Percentiles rank a stretch among this genome's conserved stretches.
Conservation (phyloP, 2,888 invertebrate species). For the Chirona hameri region DNA sequence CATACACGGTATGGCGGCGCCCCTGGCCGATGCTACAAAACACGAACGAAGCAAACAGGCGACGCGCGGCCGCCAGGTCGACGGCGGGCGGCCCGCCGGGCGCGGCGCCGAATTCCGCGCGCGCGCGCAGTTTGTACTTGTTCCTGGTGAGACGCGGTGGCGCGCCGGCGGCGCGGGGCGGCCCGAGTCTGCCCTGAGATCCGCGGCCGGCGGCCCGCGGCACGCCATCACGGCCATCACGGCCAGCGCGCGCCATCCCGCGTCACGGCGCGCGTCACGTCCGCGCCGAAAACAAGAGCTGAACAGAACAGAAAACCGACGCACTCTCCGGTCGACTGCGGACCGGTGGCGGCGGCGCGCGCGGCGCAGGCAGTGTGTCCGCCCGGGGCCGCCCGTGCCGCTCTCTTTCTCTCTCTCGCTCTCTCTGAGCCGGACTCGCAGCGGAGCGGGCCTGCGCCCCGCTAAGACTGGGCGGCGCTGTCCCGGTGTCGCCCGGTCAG, state of each 20-base stretch:
- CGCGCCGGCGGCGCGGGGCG: background rate
- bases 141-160: constrained; percentile 22
- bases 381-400: background rate
- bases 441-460: background rate
- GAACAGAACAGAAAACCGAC: constrained; percentile 22
- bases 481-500: background rate
- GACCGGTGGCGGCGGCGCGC: background rate
- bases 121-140: constrained; percentile 22
- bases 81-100: background rate
- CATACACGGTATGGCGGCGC: background rate
- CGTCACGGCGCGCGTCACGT: background rate
- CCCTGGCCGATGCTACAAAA: constrained; percentile 22
- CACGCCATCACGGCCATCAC: too few relatives aligned
- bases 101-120: background rate
- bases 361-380: background rate
- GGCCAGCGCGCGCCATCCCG: background rate
- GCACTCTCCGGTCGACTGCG: background rate
- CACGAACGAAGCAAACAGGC: background rate
- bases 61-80: background rate
- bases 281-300: background rate
- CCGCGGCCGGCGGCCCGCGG: background rate
- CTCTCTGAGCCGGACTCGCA: background rate
- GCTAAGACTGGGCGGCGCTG: background rate
- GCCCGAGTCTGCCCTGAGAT: background rate
- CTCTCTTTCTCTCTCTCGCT: background rate